Conservation (phyloP, 2,888 invertebrate species). For the Tigriopus californicus region DNA sequence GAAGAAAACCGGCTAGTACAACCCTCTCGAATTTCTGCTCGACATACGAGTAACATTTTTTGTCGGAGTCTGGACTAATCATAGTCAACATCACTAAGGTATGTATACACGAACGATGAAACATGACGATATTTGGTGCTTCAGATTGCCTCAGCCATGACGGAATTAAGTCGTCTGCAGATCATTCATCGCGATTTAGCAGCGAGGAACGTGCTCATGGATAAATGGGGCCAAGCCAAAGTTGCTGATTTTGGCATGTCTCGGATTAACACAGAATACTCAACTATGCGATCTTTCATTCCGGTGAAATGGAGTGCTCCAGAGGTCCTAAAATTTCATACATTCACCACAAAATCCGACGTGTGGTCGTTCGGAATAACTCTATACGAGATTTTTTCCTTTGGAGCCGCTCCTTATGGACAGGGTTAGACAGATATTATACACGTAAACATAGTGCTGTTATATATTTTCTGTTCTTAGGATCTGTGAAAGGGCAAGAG, state of each 20-base stretch:
- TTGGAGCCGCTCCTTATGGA: conserved; percentile 16
- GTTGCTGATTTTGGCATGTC: conserved; percentile 18
- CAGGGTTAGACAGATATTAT: too few species aligned
- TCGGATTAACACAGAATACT: conserved; percentile 11
- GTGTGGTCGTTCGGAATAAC: conserved; percentile 18
- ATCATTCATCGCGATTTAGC: conserved; percentile 19
- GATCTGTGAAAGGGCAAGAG: too few species aligned
- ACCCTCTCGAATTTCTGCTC: too few species aligned
- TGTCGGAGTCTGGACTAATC: too few species aligned
- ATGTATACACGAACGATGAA: too few species aligned
- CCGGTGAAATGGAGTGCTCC: conserved; percentile 18
- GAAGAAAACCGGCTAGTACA: too few species aligned
- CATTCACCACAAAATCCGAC: conserved; percentile 17
- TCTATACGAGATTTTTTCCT: conserved; percentile 18
- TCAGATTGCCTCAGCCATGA: not conserved
- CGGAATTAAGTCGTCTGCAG: not conserved
- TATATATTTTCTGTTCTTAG: too few species aligned
- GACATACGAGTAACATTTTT: too few species aligned
- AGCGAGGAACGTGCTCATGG: conserved; percentile 18
- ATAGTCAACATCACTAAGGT: too few species aligned
- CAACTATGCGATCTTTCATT: not conserved
- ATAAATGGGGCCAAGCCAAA: conserved; percentile 12
- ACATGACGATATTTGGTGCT: too few species aligned
- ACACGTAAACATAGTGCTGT: too few species aligned
- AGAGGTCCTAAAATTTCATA: conserved; percentile 14